These are phyloP conservation scores for Tenrec ecaudatus DNA, from an alignment of 2,113 vertebrate genomes.

Conservation along the genomic window DNA sequence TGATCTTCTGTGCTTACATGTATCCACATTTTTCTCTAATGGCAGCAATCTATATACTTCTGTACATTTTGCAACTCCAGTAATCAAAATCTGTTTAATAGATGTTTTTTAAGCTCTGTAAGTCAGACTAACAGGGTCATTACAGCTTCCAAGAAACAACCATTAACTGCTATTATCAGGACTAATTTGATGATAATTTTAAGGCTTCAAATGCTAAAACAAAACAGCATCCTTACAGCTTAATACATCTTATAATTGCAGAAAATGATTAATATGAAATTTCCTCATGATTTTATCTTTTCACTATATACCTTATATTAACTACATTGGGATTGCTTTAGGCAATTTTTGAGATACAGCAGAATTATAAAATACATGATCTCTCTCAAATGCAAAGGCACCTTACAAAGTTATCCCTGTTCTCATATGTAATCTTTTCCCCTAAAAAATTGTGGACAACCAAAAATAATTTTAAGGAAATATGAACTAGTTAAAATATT, in stretches of 20 bases:
- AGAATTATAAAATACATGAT: background rate
- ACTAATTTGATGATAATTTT: background rate
- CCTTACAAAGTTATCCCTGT: background rate
- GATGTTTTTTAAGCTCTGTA: background rate
- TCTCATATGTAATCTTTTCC: background rate
- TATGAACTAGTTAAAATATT: background rate
- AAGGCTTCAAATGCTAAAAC: no score
- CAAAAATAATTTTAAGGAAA: background rate
- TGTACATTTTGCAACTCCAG: background rate
- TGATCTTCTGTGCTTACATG: background rate
- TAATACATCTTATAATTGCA: background rate
- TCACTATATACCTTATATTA: rapidly evolving
- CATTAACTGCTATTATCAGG: background rate
- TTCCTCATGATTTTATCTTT: background rate
- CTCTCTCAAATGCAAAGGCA: background rate
- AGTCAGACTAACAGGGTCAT: background rate
- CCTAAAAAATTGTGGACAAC: background rate
- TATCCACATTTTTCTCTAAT: background rate
- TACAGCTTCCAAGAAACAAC: background rate
- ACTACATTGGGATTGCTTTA: no score
- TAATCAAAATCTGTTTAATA: background rate
- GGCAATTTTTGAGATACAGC: background rate
- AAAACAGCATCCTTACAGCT: no score
- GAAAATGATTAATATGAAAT: background rate
- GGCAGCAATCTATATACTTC: background rate